Conservation (phyloP, 1,140 invertebrate species). For the Orchesella cincta region DNA sequence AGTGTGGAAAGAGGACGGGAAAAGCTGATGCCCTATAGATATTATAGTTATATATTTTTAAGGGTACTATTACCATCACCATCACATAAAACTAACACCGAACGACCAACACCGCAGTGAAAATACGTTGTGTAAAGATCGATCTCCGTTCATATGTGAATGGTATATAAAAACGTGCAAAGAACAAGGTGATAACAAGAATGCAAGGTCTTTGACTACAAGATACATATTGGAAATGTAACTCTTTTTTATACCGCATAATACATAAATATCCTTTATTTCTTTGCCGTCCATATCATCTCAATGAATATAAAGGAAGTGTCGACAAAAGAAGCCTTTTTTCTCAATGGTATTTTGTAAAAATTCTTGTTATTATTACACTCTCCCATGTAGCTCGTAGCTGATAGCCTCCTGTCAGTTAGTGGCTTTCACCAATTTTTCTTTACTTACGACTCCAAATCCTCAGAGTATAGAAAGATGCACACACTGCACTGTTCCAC, state of each 20-base stretch:
- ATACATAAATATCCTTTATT: neutral
- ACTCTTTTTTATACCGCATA: neutral
- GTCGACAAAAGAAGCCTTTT: no score
- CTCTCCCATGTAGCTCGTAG: no score
- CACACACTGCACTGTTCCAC: neutral
- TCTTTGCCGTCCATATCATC: neutral
- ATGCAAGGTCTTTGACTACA: neutral
- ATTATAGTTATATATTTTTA: neutral
- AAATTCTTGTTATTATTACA: no score
- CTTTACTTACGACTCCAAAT: neutral
- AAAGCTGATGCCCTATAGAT: neutral
- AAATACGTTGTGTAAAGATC: slow-evolving; percentile 8
- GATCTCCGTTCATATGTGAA: neutral
- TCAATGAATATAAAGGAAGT: neutral
- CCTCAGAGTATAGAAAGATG: neutral
- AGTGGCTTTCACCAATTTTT: neutral
- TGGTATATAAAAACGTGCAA: slow-evolving; percentile 16
- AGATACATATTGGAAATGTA: neutral
- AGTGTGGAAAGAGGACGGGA: no score
- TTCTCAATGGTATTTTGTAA: no score
- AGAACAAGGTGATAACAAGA: slow-evolving; percentile 12
- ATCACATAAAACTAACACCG: no score
- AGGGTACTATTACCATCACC: neutral
- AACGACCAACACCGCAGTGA: neutral
- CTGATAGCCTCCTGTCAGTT: neutral